Evolutionary conservation across 2,888 invertebrate genomes (phyloP).

Genomic region (Caenorhabditis japonica): DNA sequence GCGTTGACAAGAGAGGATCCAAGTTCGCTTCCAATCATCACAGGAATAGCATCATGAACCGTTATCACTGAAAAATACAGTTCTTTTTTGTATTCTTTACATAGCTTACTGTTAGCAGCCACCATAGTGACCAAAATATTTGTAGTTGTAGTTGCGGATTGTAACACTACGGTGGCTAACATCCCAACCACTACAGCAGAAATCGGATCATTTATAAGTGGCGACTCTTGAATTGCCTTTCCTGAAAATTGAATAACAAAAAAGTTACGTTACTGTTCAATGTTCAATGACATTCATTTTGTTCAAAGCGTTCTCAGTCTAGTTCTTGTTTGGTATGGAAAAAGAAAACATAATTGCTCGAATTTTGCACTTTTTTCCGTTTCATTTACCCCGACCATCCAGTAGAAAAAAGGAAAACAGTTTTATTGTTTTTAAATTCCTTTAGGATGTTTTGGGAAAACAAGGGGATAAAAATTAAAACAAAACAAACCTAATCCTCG

Average conservation of each 20-base stretch:
- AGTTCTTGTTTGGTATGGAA: conserved; percentile 1
- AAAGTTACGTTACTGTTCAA: not conserved
- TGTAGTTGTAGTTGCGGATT: conserved; percentile 68
- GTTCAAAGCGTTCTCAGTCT: conserved; percentile 10
- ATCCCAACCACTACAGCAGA: conserved; percentile 74
- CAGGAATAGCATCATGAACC: conserved; percentile 80
- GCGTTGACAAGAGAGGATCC: conserved; percentile 81
- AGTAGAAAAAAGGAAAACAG: too few species aligned
- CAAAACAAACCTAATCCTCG: conserved; percentile 66
- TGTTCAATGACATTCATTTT: conserved; percentile 18
- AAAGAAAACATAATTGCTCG: not conserved
- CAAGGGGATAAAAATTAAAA: conserved; percentile 8
- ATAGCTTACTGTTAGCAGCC: conserved; percentile 79
- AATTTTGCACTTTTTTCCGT: too few species aligned
- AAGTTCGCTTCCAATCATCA: conserved; percentile 81
- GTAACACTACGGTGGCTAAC: conserved; percentile 70
- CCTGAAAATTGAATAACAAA: conserved; percentile 63
- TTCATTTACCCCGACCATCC: too few species aligned
- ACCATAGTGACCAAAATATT: conserved; percentile 78
- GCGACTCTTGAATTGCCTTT: conserved; percentile 68
- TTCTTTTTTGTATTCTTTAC: not conserved
- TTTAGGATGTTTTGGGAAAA: conserved; percentile 1
- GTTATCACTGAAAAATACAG: conserved; percentile 73
- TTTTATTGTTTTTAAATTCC: too few species aligned
- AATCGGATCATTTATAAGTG: conserved; percentile 70